Base-by-base conservation (phyloP, 2,797 vertebrate species). In the Lophotriccus pileatus region DNA sequence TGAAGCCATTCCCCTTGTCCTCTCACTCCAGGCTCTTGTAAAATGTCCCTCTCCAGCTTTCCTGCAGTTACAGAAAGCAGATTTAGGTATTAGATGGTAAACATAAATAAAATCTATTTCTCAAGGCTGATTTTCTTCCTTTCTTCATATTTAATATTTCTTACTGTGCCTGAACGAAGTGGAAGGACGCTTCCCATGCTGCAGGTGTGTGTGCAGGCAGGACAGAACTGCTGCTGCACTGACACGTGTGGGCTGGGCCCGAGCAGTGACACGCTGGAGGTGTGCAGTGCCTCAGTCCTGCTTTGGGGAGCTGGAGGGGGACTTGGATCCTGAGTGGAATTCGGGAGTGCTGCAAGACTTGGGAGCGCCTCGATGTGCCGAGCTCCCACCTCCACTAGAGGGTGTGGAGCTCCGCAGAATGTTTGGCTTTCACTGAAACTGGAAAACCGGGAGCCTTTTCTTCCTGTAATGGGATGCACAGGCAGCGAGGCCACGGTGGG, bases 311-410 rank as follows among this genome's bases (percentile, higher is more conserved):
- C 37, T 14, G 8, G 2, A 16, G 58, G 30, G 44, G 8, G 56
- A 39, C 1, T 28, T 37, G 6, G 7, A 1, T 49, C 28, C 34
- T 5, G 27, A n/a, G 1, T 1, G 5, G 37, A 69, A 4, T 43
- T 63, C 27, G 0, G 70, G 52, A 12, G 17, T 6, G 19, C 47
- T 47, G 55, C 21, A 52, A 63, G 36, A 5, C 46, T 39, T 2
- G 56, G 47, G 60, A 82, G 16, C 23, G 1, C 17, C 37, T 92
- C 13, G 0, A 4, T 28, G 67, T 92, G 84, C 76, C 28, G 37
- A 44, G 72, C 84, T 39, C 62, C 30, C 19, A 1, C 21, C 50
- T 52, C 96, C 97, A 69, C 95, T 91, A 97, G 97, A 95, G 94
- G 96, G 97, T 59, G 92, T 17, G 70, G 49, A 68, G 84, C 52